phyloP scores from a whole-genome alignment of 2,113 vertebrate species.

The Colistium nudipinnis region DNA sequence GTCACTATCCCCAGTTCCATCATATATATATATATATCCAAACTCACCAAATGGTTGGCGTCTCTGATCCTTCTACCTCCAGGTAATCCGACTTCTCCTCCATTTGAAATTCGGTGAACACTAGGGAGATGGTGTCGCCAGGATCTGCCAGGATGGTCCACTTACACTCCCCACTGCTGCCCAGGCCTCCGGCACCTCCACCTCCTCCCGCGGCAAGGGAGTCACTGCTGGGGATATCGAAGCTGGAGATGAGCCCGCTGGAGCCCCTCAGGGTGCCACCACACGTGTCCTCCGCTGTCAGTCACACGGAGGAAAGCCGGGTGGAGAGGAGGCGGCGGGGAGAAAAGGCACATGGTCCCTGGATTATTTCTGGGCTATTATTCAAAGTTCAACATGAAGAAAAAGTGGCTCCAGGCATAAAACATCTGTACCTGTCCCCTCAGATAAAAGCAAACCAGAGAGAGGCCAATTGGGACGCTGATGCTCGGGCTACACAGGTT shows the following conservation, averaged over 20 bases:
- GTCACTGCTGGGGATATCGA: conserved; percentile 90
- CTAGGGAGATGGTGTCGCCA: conserved; percentile 95
- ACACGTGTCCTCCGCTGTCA: conserved; percentile 93
- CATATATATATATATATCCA: not conserved
- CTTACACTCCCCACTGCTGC: conserved; percentile 90
- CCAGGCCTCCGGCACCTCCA: conserved; percentile 62
- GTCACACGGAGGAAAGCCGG: conserved; percentile 41
- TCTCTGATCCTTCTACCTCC: conserved; percentile 95
- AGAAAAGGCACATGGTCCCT: conserved; percentile 43
- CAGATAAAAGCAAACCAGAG: conserved; percentile 40
- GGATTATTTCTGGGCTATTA: conserved; percentile 56
- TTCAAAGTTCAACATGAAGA: conserved; percentile 29
- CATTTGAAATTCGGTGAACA: conserved; percentile 96
- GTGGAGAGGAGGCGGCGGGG: not conserved
- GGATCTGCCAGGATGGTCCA: conserved; percentile 97
- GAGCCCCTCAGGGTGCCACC: conserved; percentile 93
- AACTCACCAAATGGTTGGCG: conserved; percentile 92
- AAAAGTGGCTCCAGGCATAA: conserved; percentile 33
- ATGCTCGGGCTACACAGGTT: not conserved
- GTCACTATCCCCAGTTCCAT: not conserved
- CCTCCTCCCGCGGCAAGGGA: conserved; percentile 69
- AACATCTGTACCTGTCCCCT: conserved; percentile 46
- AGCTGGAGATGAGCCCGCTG: conserved; percentile 94
- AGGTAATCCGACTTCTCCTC: conserved; percentile 94
- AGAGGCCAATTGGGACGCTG: not conserved